Percentiles rank a stretch among this genome's conserved stretches.
phyloP scores from a whole-genome alignment of 2,113 vertebrate species.

The Calidris pygmaea region DNA sequence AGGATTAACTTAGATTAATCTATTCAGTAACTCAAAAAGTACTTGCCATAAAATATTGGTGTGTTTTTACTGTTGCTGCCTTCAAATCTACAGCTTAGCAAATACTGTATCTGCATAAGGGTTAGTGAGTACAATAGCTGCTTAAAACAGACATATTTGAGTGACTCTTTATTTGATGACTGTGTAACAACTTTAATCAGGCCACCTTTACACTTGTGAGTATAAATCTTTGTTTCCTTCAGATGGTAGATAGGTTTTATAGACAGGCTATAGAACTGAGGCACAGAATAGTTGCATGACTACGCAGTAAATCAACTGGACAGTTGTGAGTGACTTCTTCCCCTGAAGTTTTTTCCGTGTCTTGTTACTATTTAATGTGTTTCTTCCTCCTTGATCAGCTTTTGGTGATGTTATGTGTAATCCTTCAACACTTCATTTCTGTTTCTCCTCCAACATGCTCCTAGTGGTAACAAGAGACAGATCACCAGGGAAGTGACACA shows the following conservation, averaged over 20 bases:
- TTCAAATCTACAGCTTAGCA: background rate
- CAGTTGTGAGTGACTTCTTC: background rate
- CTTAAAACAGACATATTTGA: background rate
- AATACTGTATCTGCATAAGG: background rate
- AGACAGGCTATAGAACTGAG: background rate
- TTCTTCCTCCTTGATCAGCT: background rate
- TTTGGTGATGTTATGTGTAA: background rate
- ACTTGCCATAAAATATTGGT: background rate
- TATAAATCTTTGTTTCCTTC: background rate
- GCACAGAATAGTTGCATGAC: background rate
- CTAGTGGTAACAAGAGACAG: rapidly evolving
- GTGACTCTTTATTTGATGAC: background rate
- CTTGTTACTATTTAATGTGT: background rate
- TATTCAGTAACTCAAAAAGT: background rate
- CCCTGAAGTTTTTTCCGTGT: background rate
- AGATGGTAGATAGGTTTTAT: rapidly evolving
- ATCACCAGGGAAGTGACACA: background rate
- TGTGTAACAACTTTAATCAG: background rate
- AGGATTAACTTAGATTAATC: background rate
- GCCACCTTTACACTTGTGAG: background rate
- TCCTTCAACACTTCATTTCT: background rate
- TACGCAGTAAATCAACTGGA: background rate
- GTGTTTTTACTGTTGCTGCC: background rate
- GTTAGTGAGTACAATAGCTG: background rate
- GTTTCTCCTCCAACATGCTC: rapidly evolving